Evolutionary conservation across 2,797 vertebrate genomes (phyloP).

Genomic region (Mormyrus hasselquistii): DNA sequence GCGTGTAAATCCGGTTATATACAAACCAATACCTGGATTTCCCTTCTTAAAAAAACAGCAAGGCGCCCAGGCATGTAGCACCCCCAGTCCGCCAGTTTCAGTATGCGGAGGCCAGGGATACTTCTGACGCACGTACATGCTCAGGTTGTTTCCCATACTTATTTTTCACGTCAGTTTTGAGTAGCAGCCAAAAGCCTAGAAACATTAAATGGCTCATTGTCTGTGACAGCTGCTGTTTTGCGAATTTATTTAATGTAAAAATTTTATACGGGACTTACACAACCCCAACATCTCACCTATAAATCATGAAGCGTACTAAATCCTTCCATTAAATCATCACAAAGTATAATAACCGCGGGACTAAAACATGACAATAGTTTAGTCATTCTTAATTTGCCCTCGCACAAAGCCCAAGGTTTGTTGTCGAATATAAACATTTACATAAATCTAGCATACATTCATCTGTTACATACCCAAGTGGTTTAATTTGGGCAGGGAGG

Average conservation of each 20-base stretch:
- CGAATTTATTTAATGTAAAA: background rate
- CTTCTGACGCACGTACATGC: background rate
- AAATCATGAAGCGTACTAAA: background rate
- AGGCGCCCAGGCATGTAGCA: background rate
- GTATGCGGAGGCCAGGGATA: background rate
- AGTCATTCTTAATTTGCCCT: background rate
- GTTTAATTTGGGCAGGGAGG: background rate
- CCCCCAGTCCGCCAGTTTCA: no score
- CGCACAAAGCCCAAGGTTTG: background rate
- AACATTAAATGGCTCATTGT: background rate
- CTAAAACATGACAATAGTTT: background rate
- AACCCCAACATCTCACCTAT: background rate
- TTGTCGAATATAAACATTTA: background rate
- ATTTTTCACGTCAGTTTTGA: slow-evolving; percentile 1
- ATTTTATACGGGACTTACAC: background rate
- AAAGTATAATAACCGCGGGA: background rate
- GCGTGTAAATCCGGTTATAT: background rate
- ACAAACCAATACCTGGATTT: slow-evolving; percentile 9
- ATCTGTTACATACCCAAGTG: background rate
- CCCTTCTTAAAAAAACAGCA: background rate
- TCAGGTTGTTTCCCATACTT: slow-evolving; percentile 16
- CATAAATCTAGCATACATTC: background rate
- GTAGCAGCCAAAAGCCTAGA: background rate
- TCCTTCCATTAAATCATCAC: background rate
- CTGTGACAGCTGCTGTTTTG: background rate